phyloP scores from a whole-genome alignment of 2,888 invertebrate genomes.

The Phasia obesa region DNA sequence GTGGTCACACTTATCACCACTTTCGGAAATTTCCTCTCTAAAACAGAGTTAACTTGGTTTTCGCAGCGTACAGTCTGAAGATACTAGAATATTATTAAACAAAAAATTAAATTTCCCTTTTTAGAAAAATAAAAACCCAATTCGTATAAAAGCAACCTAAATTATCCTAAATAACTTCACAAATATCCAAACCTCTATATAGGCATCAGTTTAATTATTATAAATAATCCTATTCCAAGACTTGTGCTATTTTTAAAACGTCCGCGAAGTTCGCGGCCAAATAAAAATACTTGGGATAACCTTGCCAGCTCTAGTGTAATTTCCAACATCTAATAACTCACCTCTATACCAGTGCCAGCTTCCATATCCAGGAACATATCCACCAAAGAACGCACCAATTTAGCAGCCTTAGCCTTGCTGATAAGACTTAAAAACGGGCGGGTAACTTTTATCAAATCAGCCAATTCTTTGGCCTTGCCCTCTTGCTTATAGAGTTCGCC shows the following conservation, averaged over 20 bases:
- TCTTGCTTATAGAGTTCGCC: constrained; percentile 96
- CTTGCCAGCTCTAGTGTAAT: background rate
- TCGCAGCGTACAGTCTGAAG: too few relatives aligned
- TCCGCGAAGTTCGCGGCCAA: too few relatives aligned
- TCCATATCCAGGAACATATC: constrained; percentile 99
- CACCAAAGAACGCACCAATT: constrained; percentile 97
- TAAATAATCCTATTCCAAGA: background rate
- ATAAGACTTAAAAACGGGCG: constrained; percentile 97
- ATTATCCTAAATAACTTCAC: too few relatives aligned
- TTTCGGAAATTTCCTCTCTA: too few relatives aligned
- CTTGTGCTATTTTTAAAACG: background rate
- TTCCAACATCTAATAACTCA: constrained; percentile 45
- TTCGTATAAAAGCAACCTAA: too few relatives aligned
- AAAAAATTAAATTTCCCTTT: too few relatives aligned
- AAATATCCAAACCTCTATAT: too few relatives aligned
- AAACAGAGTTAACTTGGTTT: too few relatives aligned
- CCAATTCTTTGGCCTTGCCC: constrained; percentile 95
- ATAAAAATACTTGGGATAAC: too few relatives aligned
- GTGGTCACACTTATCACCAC: too few relatives aligned
- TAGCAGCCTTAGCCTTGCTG: constrained; percentile 99
- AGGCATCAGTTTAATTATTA: background rate
- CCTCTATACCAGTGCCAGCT: constrained; percentile 96
- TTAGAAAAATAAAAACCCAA: too few relatives aligned
- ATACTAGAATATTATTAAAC: too few relatives aligned
- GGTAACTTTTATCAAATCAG: constrained; percentile 96